phyloP scores from a whole-genome alignment of 2,797 vertebrate species.

The Sebastes elongatus region DNA sequence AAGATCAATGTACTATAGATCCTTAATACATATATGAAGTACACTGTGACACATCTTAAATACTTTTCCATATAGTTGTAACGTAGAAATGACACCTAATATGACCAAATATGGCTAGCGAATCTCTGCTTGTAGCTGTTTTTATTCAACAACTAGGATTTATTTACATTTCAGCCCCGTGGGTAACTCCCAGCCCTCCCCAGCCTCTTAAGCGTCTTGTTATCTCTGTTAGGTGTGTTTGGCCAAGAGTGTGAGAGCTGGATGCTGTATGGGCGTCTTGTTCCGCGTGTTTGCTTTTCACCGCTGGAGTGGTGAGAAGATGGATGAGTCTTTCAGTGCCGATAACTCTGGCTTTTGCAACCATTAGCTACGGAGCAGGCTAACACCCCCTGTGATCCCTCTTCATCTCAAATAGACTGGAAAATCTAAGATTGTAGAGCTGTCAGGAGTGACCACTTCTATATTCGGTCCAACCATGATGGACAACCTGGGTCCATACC shows the following conservation, averaged over 20 bases:
- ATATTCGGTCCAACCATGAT: constrained; percentile 58
- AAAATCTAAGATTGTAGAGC: constrained; percentile 64
- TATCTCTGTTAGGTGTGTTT: constrained; percentile 76
- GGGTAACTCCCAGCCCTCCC: constrained; percentile 49
- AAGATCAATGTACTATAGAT: not conserved
- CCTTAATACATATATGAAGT: not conserved
- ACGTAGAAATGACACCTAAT: not conserved
- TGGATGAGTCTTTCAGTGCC: constrained; percentile 77
- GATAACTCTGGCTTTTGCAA: constrained; percentile 65
- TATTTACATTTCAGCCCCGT: constrained; percentile 58
- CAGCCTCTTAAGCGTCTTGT: constrained; percentile 69
- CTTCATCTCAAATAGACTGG: constrained; percentile 73
- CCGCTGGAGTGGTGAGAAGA: constrained; percentile 77
- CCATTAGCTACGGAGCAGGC: constrained; percentile 43
- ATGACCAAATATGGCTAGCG: not conserved
- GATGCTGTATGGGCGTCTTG: constrained; percentile 77
- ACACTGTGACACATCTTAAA: not conserved
- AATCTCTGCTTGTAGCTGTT: constrained; percentile 25
- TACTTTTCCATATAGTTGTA: not conserved
- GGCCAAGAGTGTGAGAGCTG: constrained; percentile 50
- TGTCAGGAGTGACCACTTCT: constrained; percentile 71
- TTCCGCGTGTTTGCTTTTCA: constrained; percentile 81
- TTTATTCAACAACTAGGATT: constrained; percentile 52
- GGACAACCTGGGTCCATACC: constrained; percentile 52
- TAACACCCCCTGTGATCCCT: constrained; percentile 45